Percentiles rank a stretch among this genome's conserved stretches.
phyloP scores from a whole-genome alignment of 2,113 vertebrate species.

The Rafetus swinhoei region DNA sequence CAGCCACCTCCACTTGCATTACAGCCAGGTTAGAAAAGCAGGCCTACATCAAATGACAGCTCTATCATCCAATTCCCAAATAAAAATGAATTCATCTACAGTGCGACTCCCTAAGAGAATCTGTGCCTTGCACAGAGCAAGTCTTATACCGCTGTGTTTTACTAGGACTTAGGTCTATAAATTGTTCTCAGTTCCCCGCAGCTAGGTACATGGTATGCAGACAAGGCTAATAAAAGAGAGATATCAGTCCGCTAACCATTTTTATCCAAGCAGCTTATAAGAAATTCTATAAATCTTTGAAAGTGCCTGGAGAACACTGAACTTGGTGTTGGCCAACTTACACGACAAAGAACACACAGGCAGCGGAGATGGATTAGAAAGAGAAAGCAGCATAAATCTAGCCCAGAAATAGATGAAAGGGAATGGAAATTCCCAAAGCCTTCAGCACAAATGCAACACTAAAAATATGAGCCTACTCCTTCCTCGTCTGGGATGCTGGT shows the following conservation, averaged over 20 bases:
- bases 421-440: slow-evolving; percentile 43
- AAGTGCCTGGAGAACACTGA: not conserved
- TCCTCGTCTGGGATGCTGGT: slow-evolving; percentile 20
- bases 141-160: not conserved
- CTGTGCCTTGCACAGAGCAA: not conserved
- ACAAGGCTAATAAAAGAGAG: not conserved
- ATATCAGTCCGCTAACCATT: not conserved
- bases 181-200: not conserved
- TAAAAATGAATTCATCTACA: not conserved
- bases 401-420: slow-evolving; percentile 40
- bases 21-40: not conserved
- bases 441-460: slow-evolving; percentile 13
- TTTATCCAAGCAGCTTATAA: slow-evolving; percentile 8
- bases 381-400: slow-evolving; percentile 32
- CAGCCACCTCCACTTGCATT: fast-evolving
- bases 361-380: slow-evolving; percentile 33
- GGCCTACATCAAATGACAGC: not conserved
- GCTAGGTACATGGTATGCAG: not conserved
- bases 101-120: not conserved
- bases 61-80: not conserved
- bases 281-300: slow-evolving; percentile 30
- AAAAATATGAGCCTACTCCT: slow-evolving; percentile 39
- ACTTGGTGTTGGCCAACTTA: not conserved
- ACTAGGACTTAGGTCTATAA: not conserved
- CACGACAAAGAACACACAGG: slow-evolving; percentile 20